A percentile compares a stretch with the other conserved stretches of the same genome.
phyloP scores from a whole-genome alignment of 2,888 invertebrate genomes.

The Plusia festucae region DNA sequence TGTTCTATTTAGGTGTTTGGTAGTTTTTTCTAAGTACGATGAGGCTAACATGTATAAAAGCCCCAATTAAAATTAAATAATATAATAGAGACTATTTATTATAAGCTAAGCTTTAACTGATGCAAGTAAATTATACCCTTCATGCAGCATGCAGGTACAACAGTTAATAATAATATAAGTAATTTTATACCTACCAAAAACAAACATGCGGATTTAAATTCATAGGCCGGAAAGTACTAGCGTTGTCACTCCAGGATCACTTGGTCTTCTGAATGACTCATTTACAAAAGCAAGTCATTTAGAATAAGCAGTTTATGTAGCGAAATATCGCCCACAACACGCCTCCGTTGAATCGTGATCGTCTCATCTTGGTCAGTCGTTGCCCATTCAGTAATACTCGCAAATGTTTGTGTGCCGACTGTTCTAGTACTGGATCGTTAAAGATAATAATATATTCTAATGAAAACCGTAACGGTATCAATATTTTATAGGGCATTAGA shows the following conservation, averaged over 20 bases:
- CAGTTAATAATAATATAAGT: no score
- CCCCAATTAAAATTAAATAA: no score
- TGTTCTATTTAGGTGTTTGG: no score
- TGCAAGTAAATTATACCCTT: no score
- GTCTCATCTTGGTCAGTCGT: neutral
- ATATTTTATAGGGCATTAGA: neutral
- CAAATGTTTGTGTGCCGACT: neutral
- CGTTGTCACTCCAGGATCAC: neutral
- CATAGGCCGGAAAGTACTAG: neutral
- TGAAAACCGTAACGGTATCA: neutral
- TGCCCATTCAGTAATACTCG: neutral
- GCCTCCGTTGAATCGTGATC: constrained; percentile 15
- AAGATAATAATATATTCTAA: neutral
- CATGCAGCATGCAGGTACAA: no score
- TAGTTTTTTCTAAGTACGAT: no score
- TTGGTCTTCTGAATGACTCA: neutral
- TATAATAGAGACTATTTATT: no score
- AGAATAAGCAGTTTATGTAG: constrained; percentile 29
- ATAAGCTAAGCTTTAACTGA: no score
- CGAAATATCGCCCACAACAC: constrained; percentile 36
- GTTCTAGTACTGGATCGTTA: neutral
- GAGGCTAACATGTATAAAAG: no score
- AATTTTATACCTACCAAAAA: no score
- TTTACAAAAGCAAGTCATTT: neutral
- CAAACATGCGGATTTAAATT: neutral